Percentiles rank a stretch among this genome's conserved stretches.
phyloP scores from a whole-genome alignment of 2,113 vertebrate genomes.

The Pterocles gutturalis region DNA sequence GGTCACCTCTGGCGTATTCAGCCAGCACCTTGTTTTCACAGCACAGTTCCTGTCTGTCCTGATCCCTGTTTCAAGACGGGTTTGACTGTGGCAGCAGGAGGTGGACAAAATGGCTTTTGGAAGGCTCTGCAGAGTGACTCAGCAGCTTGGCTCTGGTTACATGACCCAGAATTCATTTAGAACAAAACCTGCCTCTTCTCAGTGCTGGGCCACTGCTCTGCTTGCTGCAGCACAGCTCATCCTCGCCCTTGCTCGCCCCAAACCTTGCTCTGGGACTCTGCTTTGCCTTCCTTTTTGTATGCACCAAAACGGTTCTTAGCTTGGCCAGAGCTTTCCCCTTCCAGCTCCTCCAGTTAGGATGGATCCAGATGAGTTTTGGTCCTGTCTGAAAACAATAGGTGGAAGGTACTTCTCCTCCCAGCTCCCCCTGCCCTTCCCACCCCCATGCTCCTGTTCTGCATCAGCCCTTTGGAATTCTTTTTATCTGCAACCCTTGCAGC shows the following conservation, averaged over 20 bases:
- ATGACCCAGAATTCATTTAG: slow-evolving; percentile 56
- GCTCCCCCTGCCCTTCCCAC: background rate
- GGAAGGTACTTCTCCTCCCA: background rate
- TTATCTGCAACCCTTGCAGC: slow-evolving; percentile 43
- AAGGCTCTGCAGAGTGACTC: slow-evolving; percentile 51
- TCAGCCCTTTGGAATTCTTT: slow-evolving; percentile 68
- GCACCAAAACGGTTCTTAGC: background rate
- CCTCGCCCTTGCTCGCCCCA: fast-evolving
- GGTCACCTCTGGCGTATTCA: background rate
- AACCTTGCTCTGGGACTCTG: background rate
- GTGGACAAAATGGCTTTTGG: slow-evolving; percentile 29
- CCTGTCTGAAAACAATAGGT: background rate
- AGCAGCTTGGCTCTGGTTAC: slow-evolving; percentile 35
- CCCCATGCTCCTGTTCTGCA: background rate
- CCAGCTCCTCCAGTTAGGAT: background rate
- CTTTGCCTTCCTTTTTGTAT: background rate
- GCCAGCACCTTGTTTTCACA: background rate
- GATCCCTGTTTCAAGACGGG: background rate
- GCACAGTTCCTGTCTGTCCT: background rate
- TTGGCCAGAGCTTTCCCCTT: background rate
- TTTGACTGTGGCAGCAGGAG: slow-evolving; percentile 33
- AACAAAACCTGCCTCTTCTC: slow-evolving; percentile 3
- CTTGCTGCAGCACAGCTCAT: background rate
- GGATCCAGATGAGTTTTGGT: background rate
- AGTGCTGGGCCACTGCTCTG: background rate